Conservation (phyloP, 2,797 vertebrate genomes). For the Taenioides sp. region DNA sequence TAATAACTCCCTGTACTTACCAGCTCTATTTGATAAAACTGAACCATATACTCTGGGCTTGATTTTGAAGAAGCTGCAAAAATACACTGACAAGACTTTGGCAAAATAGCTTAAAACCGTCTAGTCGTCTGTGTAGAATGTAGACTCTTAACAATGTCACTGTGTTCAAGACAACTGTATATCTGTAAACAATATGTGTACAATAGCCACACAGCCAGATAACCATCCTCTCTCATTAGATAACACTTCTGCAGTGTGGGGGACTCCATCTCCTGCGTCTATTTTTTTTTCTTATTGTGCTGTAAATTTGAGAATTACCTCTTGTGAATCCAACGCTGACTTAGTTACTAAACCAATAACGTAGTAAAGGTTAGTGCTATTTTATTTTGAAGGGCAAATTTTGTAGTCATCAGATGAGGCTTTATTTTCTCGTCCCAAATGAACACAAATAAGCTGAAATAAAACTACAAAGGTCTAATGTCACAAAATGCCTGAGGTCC, state of each 20-base stretch:
- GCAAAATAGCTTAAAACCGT: constrained; percentile 54
- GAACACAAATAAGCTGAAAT: constrained; percentile 65
- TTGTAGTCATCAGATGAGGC: constrained; percentile 52
- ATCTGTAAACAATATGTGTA: constrained; percentile 73
- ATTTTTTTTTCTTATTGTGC: constrained; percentile 50
- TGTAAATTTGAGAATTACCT: constrained; percentile 74
- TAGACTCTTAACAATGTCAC: constrained; percentile 67
- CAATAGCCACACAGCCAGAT: constrained; percentile 59
- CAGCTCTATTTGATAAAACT: constrained; percentile 68
- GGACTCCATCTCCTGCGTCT: constrained; percentile 14
- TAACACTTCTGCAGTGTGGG: constrained; percentile 58
- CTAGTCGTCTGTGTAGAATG: constrained; percentile 70
- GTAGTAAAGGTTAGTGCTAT: constrained; percentile 60
- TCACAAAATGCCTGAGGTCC: constrained; percentile 73
- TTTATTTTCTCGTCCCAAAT: constrained; percentile 45
- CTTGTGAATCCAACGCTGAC: constrained; percentile 73
- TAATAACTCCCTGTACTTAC: constrained; percentile 64
- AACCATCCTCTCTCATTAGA: constrained; percentile 65
- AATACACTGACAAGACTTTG: constrained; percentile 73
- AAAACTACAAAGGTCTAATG: constrained; percentile 55
- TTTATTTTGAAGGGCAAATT: constrained; percentile 37
- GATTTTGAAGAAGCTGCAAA: constrained; percentile 70
- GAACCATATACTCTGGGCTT: constrained; percentile 59
- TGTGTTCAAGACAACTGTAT: constrained; percentile 74
- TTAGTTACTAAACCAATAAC: constrained; percentile 66